These are phyloP conservation scores for Sorex fumeus DNA, from an alignment of 2,113 vertebrate species.

Conservation along the genomic window DNA sequence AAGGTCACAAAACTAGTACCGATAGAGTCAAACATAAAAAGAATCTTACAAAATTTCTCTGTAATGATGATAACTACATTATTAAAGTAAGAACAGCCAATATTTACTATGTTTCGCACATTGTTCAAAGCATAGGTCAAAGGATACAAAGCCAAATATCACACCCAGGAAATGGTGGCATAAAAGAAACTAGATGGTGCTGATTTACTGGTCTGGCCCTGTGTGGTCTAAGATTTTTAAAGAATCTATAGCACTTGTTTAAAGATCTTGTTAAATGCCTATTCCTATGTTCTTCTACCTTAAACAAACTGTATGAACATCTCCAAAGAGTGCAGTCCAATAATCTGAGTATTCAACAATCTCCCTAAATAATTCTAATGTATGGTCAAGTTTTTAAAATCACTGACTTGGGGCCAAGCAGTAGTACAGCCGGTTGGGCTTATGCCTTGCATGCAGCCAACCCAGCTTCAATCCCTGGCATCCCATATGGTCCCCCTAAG, in stretches of 20 bases:
- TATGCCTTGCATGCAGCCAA: no score
- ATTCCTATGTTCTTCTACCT: neutral
- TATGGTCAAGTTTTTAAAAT: conserved; percentile 42
- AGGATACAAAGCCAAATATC: neutral
- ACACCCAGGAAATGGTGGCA: neutral
- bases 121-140: no score
- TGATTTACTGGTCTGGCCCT: neutral
- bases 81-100: neutral
- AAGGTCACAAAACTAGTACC: conserved; percentile 33
- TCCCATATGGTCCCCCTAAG: no score
- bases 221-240: neutral
- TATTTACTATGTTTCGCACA: neutral
- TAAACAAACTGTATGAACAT: neutral
- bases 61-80: neutral
- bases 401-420: neutral
- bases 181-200: neutral
- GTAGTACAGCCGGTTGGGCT: no score
- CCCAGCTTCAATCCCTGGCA: no score
- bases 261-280: neutral
- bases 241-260: neutral
- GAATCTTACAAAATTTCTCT: conserved; percentile 17
- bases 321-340: neutral
- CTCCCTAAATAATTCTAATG: conserved; percentile 27
- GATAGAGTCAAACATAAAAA: conserved; percentile 1
- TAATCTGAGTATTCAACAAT: neutral